These are phyloP conservation scores for Branchellion lobata DNA, from an alignment of 2,888 invertebrate species.

Conservation along the genomic window DNA sequence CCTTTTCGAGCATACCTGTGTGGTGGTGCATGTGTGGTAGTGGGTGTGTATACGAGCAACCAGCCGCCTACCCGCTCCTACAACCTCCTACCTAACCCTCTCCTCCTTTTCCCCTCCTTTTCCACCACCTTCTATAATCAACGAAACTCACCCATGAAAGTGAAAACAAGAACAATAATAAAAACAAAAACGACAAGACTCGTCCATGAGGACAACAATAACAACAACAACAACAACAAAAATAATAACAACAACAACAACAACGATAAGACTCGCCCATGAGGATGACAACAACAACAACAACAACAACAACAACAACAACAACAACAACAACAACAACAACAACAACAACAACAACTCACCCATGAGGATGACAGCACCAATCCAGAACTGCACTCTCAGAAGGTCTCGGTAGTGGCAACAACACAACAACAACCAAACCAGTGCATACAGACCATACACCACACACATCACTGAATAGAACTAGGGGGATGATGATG, in stretches of 20 bases:
- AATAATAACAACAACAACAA: background rate
- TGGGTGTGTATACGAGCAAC: background rate
- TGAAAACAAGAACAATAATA: background rate
- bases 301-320: background rate
- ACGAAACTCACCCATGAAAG: too few species aligned
- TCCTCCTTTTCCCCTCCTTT: too few species aligned
- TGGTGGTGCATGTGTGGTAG: background rate
- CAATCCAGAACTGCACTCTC: conserved; percentile 90
- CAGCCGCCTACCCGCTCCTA: too few species aligned
- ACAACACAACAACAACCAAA: conserved; percentile 80
- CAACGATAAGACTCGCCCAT: background rate
- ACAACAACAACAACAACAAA: too few species aligned
- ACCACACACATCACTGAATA: conserved; percentile 86
- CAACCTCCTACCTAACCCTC: too few species aligned
- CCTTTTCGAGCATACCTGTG: conserved; percentile 68
- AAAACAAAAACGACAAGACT: background rate
- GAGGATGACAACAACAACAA: background rate
- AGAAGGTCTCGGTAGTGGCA: conserved; percentile 86
- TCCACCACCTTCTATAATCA: too few species aligned
- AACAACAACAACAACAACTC: conserved; percentile 26
- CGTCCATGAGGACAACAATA: too few species aligned
- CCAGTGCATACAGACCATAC: conserved; percentile 77
- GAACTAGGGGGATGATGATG: conserved; percentile 49
- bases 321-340: background rate
- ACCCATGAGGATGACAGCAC: conserved; percentile 82